Evolutionary conservation across 2,113 vertebrate genomes (phyloP).

Genomic region (Oncorhynchus gorbuscha): DNA sequence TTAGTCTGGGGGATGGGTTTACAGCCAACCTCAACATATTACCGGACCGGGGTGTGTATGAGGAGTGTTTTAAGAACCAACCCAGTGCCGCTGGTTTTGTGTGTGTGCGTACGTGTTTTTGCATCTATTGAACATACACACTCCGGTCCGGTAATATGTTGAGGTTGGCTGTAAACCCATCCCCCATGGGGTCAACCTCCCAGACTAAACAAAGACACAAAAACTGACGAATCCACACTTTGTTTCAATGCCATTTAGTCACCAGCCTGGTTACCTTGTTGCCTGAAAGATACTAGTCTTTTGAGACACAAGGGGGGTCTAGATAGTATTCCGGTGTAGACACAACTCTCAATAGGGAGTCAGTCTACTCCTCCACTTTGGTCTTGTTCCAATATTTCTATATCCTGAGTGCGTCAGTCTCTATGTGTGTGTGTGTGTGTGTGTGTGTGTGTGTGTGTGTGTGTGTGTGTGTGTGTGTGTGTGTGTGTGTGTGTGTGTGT

Average conservation of each 20-base stretch:
- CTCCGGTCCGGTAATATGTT: not conserved
- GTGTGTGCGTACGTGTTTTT: not conserved
- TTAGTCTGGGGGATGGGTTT: not conserved
- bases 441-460: not conserved
- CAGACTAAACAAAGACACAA: slow-evolving; percentile 4
- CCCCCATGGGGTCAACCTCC: not conserved
- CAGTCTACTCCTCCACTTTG: slow-evolving; percentile 5
- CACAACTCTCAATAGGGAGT: not conserved
- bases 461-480: not conserved
- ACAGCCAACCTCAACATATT: not conserved
- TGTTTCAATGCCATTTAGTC: not conserved
- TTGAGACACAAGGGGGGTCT: not conserved
- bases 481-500: not conserved
- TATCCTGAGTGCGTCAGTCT: not conserved
- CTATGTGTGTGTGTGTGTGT: not conserved
- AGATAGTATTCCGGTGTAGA: not conserved
- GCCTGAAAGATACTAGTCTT: not conserved
- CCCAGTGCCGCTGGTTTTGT: too few relatives aligned
- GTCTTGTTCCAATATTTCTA: not conserved
- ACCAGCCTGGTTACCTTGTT: not conserved
- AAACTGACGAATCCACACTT: not conserved
- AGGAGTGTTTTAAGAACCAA: too few relatives aligned
- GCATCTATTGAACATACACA: not conserved
- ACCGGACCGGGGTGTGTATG: not conserved
- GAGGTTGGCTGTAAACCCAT: not conserved